Percentiles rank a stretch among this genome's conserved stretches.
Conservation (phyloP, 1,140 invertebrate genomes). For the Metopolophium dirhodum region DNA sequence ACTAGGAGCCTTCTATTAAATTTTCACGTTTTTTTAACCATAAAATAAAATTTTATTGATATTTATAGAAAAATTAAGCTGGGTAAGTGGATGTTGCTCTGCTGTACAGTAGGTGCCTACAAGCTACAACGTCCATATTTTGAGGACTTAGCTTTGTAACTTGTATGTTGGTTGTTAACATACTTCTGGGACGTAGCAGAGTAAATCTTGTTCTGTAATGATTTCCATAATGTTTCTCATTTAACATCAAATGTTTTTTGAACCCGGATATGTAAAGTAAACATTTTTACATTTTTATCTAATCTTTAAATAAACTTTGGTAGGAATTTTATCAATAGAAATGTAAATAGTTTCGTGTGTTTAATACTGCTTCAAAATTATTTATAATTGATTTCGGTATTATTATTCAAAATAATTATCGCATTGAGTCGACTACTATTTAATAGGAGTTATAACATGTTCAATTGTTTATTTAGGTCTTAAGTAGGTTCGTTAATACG, state of each 20-base stretch:
- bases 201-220: slow-evolving; percentile 1
- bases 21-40: too few species aligned
- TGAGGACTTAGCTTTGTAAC: neutral
- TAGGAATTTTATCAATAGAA: slow-evolving; percentile 21
- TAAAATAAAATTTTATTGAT: too few species aligned
- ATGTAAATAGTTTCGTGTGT: neutral
- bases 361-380: neutral
- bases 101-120: too few species aligned
- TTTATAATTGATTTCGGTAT: slow-evolving; percentile 25
- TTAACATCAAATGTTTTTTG: neutral
- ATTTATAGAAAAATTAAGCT: too few species aligned
- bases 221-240: neutral
- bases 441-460: too few species aligned
- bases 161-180: neutral
- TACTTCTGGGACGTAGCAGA: neutral
- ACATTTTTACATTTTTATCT: slow-evolving; percentile 31
- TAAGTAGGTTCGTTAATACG: neutral
- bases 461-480: neutral
- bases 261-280: slow-evolving; percentile 2
- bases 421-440: neutral
- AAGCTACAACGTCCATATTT: neutral
- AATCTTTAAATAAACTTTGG: slow-evolving; percentile 35
- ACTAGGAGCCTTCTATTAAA: too few species aligned
- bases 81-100: too few species aligned
- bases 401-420: neutral